Base-by-base conservation (phyloP, 1,140 invertebrate genomes). In the Drosophila tristis region DNA sequence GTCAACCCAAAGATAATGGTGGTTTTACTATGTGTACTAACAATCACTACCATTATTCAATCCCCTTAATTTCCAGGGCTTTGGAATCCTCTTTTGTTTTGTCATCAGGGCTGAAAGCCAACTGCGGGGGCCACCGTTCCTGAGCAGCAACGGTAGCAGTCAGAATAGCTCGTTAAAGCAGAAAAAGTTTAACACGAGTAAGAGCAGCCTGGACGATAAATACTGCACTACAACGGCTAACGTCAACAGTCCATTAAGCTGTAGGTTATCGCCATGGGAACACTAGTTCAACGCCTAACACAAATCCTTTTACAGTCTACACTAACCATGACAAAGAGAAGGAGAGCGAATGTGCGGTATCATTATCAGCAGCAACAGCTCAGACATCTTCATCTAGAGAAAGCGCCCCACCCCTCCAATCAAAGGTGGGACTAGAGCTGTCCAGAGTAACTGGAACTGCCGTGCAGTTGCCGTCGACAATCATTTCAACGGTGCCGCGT, bases 171-270 rank as follows among this genome's bases (percentile, higher is more conserved):
- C 77, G 7, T 58, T 86, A 2, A 87, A 90, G 56, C 84, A 87
- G 74, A 81, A 78, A 54, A 92, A 92, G 51, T 86, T 82, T 51
- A 91, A 63, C 15, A 81, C 90, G 25, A 91, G 90, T 61, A 79
- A 90, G 61, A 90, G 86, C 9, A 92, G 90, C 43, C 77, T 92
- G 74, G 91, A 92, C 48, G 92, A 93, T 20, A 92, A 90, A 64
- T 93, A 92, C 77, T 93, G 93, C 72, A 75, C 78, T 44, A 87
- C 81, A 47, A 91, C 91, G 58, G 90, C 82, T 13, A 80, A 93
- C 56, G 92, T 92, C 63, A 93, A 93, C 64, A 93, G 92, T 80
- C 93, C 93, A 58, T 70, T 93, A 45, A 93, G 90, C 82, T 93
- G 93, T 94, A 90, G 92, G 93, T 92, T 54, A 4, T 15, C 5